Evolutionary conservation across 1,140 invertebrate genomes (phyloP).

Genomic region (Forficula auricularia): DNA sequence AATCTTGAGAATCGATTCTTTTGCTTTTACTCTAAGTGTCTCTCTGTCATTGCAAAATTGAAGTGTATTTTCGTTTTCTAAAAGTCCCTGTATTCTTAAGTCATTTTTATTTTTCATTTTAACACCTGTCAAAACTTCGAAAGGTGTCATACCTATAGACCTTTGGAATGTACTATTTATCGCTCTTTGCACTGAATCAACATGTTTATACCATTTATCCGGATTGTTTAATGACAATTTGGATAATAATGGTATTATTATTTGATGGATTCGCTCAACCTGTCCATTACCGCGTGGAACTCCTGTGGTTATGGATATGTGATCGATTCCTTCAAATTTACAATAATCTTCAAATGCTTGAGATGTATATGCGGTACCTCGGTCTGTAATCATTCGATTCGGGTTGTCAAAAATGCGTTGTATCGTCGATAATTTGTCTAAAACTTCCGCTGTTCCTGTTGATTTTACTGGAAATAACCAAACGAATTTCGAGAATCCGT

Average conservation of each 20-base stretch:
- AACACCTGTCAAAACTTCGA: too few relatives aligned
- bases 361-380: conserved; percentile 12
- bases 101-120: too few relatives aligned
- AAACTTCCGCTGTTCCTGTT: conserved; percentile 1
- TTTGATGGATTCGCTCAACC: conserved; percentile 14
- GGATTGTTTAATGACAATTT: background rate
- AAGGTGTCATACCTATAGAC: background rate
- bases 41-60: too few relatives aligned
- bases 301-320: conserved; percentile 11
- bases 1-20: too few relatives aligned
- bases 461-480: conserved; percentile 1
- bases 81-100: too few relatives aligned
- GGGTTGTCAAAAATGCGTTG: conserved; percentile 13
- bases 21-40: too few relatives aligned
- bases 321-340: conserved; percentile 10
- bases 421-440: background rate
- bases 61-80: too few relatives aligned
- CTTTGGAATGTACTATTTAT: background rate
- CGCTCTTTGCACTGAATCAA: too few relatives aligned
- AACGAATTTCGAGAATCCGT: conserved; percentile 16
- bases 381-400: conserved; percentile 12
- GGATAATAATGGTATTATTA: conserved; percentile 10
- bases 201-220: too few relatives aligned
- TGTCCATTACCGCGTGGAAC: conserved; percentile 15
- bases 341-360: conserved; percentile 13